A percentile compares a stretch with the other conserved stretches of the same genome.
phyloP scores from a whole-genome alignment of 1,140 invertebrate species.

The Hypothenemus hampei region DNA sequence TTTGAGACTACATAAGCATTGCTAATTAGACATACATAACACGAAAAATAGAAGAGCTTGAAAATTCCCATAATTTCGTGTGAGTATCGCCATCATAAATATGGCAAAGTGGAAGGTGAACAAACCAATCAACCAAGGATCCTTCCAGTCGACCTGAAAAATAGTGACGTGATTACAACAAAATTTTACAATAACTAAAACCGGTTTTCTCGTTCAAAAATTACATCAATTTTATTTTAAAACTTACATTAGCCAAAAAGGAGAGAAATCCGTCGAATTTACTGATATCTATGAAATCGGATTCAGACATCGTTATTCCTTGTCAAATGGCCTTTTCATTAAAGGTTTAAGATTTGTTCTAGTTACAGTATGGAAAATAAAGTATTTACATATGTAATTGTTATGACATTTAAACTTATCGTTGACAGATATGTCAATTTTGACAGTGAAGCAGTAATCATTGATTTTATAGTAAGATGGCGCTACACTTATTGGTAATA shows the following conservation, averaged over 20 bases:
- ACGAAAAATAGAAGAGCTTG: constrained; percentile 77
- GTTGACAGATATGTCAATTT: no score
- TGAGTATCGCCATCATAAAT: constrained; percentile 71
- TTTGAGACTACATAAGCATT: neutral
- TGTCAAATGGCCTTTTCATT: no score
- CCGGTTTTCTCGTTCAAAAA: constrained; percentile 1
- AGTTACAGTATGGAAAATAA: no score
- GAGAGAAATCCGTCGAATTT: constrained; percentile 34
- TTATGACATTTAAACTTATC: no score
- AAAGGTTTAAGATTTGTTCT: no score
- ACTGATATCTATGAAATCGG: constrained; percentile 35
- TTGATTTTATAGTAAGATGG: no score
- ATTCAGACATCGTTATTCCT: no score
- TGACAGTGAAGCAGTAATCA: no score
- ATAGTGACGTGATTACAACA: constrained; percentile 6
- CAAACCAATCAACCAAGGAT: constrained; percentile 76
- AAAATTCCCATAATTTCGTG: constrained; percentile 79
- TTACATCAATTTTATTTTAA: constrained; percentile 7
- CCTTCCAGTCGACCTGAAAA: constrained; percentile 81
- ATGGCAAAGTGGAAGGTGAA: constrained; percentile 70
- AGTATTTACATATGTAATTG: no score
- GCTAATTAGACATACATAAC: constrained; percentile 64
- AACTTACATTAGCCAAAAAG: constrained; percentile 50
- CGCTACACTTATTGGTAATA: no score
- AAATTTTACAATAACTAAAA: constrained; percentile 5